Evolutionary conservation across 1,140 invertebrate genomes (phyloP).

Genomic region (Drosophila orena): DNA sequence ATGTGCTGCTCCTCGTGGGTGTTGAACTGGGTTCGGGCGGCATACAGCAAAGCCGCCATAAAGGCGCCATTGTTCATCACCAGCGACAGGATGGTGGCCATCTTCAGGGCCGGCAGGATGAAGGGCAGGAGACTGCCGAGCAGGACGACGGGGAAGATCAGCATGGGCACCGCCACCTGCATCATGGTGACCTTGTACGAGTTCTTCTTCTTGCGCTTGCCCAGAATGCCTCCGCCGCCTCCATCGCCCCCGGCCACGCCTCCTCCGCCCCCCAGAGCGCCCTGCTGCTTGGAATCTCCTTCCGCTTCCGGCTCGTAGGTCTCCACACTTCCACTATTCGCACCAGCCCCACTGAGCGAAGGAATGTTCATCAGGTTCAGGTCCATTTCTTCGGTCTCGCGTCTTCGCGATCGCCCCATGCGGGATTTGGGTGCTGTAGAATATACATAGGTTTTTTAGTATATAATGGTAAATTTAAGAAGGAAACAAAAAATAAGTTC

Average conservation of each 20-base stretch:
- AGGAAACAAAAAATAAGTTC: too few species aligned
- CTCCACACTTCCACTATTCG: constrained; percentile 59
- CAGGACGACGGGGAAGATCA: constrained; percentile 76
- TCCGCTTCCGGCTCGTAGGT: constrained; percentile 63
- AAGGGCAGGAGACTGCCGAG: constrained; percentile 79
- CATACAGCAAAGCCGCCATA: constrained; percentile 78
- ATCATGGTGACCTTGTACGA: constrained; percentile 69
- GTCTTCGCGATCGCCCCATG: constrained; percentile 61
- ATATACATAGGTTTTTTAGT: too few species aligned
- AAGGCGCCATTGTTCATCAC: constrained; percentile 83
- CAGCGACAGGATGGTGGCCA: constrained; percentile 81
- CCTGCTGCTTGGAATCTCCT: constrained; percentile 70
- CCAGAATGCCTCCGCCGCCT: constrained; percentile 36
- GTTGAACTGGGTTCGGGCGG: constrained; percentile 60
- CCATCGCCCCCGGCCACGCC: constrained; percentile 23
- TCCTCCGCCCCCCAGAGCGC: constrained; percentile 24
- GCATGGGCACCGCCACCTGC: constrained; percentile 80
- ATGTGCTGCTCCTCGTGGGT: constrained; percentile 71
- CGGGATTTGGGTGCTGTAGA: constrained; percentile 30
- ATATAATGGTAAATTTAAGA: too few species aligned
- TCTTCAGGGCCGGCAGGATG: constrained; percentile 76
- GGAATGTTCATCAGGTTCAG: constrained; percentile 61
- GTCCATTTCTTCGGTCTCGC: constrained; percentile 62
- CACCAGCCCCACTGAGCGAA: constrained; percentile 46
- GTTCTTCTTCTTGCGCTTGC: constrained; percentile 66